Percentiles rank a stretch among this genome's conserved stretches.
phyloP scores from a whole-genome alignment of 2,113 vertebrate genomes.

The Smithornis capensis region DNA sequence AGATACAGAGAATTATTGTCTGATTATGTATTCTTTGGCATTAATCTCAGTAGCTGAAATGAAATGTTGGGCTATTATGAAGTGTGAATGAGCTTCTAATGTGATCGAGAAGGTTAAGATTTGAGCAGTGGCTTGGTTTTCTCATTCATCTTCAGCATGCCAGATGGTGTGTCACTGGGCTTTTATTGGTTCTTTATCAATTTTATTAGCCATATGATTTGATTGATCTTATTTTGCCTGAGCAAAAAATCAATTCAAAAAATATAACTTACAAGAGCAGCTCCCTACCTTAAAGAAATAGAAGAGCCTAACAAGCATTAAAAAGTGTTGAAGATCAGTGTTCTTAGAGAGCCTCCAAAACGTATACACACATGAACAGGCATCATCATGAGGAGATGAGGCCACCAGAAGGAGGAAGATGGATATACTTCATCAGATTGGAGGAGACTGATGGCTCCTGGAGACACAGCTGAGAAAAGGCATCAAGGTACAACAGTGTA shows the following conservation, averaged over 20 bases:
- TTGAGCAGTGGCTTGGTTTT: conserved; percentile 18
- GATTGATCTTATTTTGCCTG: conserved; percentile 73
- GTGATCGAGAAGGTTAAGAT: conserved; percentile 10
- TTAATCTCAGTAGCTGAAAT: conserved; percentile 26
- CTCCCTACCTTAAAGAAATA: conserved; percentile 38
- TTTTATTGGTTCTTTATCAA: conserved; percentile 74
- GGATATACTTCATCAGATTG: not conserved
- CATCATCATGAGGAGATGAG: not conserved
- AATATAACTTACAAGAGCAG: conserved; percentile 48
- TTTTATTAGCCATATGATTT: conserved; percentile 74
- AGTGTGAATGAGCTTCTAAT: conserved; percentile 23
- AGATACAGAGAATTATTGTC: conserved; percentile 40
- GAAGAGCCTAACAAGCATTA: not conserved
- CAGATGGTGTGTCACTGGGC: conserved; percentile 36
- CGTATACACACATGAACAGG: not conserved
- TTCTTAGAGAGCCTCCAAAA: not conserved
- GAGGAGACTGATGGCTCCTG: not conserved
- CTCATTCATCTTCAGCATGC: conserved; percentile 27
- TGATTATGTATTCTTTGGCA: conserved; percentile 19
- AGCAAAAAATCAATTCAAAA: conserved; percentile 71
- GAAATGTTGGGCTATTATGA: conserved; percentile 2
- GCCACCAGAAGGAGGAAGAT: not conserved
- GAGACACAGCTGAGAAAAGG: not conserved
- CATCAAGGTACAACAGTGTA: not conserved
- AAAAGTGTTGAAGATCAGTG: not conserved